These are phyloP conservation scores for Mormyrops boulengeri DNA, from an alignment of 2,797 vertebrate genomes.

Conservation along the genomic window DNA sequence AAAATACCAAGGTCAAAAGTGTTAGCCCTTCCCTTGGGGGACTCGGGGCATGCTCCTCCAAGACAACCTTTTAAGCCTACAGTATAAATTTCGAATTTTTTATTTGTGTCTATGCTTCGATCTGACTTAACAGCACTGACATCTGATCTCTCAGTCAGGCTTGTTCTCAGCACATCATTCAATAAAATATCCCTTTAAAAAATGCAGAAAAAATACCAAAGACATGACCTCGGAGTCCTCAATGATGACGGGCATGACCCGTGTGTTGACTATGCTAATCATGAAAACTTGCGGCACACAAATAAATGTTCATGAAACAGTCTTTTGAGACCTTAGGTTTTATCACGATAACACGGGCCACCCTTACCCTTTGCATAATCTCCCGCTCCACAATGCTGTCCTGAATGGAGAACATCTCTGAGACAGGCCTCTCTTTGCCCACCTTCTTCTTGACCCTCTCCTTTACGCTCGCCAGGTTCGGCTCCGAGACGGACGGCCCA, in stretches of 20 bases:
- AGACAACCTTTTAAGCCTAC: background rate
- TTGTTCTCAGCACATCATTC: background rate
- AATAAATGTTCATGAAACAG: background rate
- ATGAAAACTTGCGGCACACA: background rate
- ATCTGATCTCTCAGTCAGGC: background rate
- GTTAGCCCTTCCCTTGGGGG: background rate
- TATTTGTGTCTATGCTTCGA: background rate
- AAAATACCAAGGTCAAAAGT: background rate
- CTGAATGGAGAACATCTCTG: slow-evolving; percentile 91
- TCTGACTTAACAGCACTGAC: background rate
- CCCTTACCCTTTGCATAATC: slow-evolving; percentile 84
- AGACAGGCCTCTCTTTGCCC: slow-evolving; percentile 88
- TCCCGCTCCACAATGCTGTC: slow-evolving; percentile 95
- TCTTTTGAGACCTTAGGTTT: background rate
- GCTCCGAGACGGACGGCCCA: slow-evolving; percentile 88
- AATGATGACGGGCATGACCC: background rate
- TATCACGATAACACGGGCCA: slow-evolving; percentile 40
- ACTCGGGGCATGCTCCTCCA: background rate
- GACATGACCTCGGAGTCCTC: background rate
- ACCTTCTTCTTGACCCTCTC: slow-evolving; percentile 88
- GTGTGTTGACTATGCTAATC: background rate
- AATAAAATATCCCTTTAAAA: background rate
- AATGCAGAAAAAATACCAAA: background rate
- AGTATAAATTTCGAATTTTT: background rate
- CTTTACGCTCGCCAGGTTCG: slow-evolving; percentile 89